These are phyloP conservation scores for Mesorhabditis sp. DNA, from an alignment of 2,888 invertebrate genomes.

Conservation along the genomic window DNA sequence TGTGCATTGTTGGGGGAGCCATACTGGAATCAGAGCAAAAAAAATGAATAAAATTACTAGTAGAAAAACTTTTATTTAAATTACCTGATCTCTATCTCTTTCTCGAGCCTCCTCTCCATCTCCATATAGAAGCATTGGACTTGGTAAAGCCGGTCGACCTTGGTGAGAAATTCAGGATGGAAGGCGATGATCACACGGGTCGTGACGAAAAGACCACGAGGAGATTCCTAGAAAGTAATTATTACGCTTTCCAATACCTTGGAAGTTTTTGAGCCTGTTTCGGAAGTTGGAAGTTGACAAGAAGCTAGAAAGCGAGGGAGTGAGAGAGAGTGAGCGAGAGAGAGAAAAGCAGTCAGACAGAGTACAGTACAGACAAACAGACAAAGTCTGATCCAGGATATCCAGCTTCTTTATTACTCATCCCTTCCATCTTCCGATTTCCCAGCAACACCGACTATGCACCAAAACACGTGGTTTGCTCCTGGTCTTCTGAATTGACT, in stretches of 20 bases:
- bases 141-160: constrained; percentile 48
- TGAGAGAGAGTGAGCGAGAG: too few species aligned
- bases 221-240: constrained; percentile 34
- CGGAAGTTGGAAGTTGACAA: too few species aligned
- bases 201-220: constrained; percentile 48
- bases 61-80: constrained; percentile 9
- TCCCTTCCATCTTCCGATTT: too few species aligned
- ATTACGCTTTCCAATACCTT: neutral
- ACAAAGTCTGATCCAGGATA: too few species aligned
- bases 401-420: too few species aligned
- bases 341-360: too few species aligned
- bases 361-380: too few species aligned
- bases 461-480: too few species aligned
- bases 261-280: neutral
- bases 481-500: too few species aligned
- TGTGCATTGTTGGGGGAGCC: constrained; percentile 52
- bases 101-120: constrained; percentile 45
- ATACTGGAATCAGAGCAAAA: constrained; percentile 32
- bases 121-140: constrained; percentile 58
- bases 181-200: constrained; percentile 52
- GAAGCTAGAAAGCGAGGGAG: too few species aligned
- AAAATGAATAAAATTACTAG: constrained; percentile 6
- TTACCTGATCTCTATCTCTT: constrained; percentile 51
- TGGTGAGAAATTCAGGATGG: constrained; percentile 53
- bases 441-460: too few species aligned